These are phyloP conservation scores for Orthosia incerta DNA, from an alignment of 2,888 invertebrate species.

Conservation along the genomic window DNA sequence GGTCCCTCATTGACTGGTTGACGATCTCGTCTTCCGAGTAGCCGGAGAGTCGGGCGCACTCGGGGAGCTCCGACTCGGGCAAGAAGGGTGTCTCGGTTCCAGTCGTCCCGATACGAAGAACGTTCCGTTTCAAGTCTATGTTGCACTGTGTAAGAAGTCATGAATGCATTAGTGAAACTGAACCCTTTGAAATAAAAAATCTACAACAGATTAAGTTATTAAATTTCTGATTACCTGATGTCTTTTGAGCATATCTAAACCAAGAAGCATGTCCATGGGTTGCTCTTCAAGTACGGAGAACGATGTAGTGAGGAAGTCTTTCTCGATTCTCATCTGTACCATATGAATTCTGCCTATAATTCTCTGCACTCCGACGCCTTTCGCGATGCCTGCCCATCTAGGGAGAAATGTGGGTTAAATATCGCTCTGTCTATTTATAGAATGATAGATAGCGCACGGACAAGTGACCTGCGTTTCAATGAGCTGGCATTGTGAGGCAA, in stretches of 20 bases:
- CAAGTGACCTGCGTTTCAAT: constrained; percentile 16
- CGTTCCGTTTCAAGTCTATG: constrained; percentile 97
- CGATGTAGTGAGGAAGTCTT: constrained; percentile 98
- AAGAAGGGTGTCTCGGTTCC: constrained; percentile 97
- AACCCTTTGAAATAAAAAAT: background rate
- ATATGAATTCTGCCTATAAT: constrained; percentile 99
- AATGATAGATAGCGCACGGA: background rate
- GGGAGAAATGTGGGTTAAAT: constrained; percentile 15
- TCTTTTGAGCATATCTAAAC: constrained; percentile 98
- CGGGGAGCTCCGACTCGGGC: constrained; percentile 92
- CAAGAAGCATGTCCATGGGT: constrained; percentile 99
- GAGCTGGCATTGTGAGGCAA: background rate
- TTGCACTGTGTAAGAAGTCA: constrained; percentile 92
- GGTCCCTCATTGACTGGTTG: constrained; percentile 86
- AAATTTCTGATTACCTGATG: constrained; percentile 94
- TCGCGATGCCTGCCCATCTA: constrained; percentile 98
- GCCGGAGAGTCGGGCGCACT: constrained; percentile 95
- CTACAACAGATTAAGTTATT: background rate
- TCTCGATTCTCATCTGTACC: constrained; percentile 98
- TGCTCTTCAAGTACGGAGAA: constrained; percentile 99
- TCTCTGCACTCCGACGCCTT: constrained; percentile 98
- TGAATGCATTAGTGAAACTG: constrained; percentile 1
- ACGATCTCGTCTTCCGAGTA: constrained; percentile 92
- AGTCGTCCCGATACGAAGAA: constrained; percentile 98
- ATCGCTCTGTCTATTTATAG: constrained; percentile 3